Percentiles rank a stretch among this genome's conserved stretches.
Evolutionary conservation across 2,113 vertebrate species (phyloP).

Genomic region (Tor tambroides): DNA sequence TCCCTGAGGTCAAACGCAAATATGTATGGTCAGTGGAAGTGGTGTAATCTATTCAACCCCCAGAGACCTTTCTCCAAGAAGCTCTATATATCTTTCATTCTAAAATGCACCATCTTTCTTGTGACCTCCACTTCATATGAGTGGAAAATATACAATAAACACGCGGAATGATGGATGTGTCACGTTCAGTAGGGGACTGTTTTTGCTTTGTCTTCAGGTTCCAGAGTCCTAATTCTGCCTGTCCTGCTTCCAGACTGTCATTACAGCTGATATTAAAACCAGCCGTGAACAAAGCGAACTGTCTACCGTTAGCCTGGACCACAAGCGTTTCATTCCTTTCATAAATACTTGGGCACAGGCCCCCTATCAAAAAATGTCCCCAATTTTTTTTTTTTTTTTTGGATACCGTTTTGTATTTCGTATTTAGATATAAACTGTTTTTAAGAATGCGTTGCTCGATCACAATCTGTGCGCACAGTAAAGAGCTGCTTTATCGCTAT

Average conservation of each 20-base stretch:
- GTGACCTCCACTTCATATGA: background rate
- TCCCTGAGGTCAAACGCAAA: conserved; percentile 30
- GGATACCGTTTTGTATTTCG: no score
- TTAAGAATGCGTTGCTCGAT: no score
- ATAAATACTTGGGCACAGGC: no score
- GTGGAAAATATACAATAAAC: conserved; percentile 7
- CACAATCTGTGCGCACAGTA: no score
- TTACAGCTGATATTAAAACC: conserved; percentile 65
- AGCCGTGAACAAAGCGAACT: conserved; percentile 63
- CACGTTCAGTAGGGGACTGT: conserved; percentile 22
- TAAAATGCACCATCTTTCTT: background rate
- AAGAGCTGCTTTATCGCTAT: no score
- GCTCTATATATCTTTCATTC: background rate
- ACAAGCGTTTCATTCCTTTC: no score
- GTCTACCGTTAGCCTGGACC: conserved; percentile 27
- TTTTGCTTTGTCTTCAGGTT: conserved; percentile 52
- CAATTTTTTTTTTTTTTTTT: no score
- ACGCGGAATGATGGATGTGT: background rate
- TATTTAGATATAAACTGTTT: no score
- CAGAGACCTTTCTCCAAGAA: conserved; percentile 21
- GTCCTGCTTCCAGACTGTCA: conserved; percentile 59
- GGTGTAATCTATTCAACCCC: conserved; percentile 39
- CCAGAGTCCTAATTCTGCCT: conserved; percentile 52
- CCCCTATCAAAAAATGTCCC: no score
- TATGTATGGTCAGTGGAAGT: conserved; percentile 5